Base-by-base conservation (phyloP, 2,797 vertebrate species). In the Tokudaia tokunoshimensis region DNA sequence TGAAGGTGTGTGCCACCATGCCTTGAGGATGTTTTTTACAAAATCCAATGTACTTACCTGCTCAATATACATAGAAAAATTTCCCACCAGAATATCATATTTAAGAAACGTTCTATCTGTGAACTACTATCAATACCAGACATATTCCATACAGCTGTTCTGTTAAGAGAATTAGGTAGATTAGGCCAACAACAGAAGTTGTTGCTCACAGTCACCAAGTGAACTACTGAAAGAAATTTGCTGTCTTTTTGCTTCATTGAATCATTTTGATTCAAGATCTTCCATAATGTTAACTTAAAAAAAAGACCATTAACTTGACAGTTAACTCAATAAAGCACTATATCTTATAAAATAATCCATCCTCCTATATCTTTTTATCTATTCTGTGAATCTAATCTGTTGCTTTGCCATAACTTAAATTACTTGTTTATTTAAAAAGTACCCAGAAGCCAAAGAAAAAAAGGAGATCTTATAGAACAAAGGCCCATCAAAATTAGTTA, bases 121-220 rank as follows among this genome's bases (percentile, higher is more conserved):
- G 95, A 97, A 92, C 92, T 94, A 98, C 93, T 70, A 20, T 95
- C 89, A 92, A 97, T 98, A 97, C 93, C 95, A 96, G 93, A 97
- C 95, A 92, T 11, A 22, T 92, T 95, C 96, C 84, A 93, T 95
- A 94, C 89, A 63, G 93, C 92, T 97, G 96, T 97, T 12, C 88
- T 26, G 1, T 96, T 94, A 97, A 94, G 92, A 82, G 67, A 96
- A 95, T 47, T 91, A 29, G 52, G 96, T 97, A 97, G 72, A 98
- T 92, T 87, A 97, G 96, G 96, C 92, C 98, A 98, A 98, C 84
- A 84, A 92, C 94, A 97, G 93, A 96, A 95, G 96, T n/a, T 98
- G 96, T 98, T 97, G 98, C 84, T 98, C 98, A 94, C 37, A 11
- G 92, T 98, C 96, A 93, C 94, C 0, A 89, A 97, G 96, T 94